phyloP scores from a whole-genome alignment of 2,888 invertebrate genomes.

The Dermolepida albohirtum region DNA sequence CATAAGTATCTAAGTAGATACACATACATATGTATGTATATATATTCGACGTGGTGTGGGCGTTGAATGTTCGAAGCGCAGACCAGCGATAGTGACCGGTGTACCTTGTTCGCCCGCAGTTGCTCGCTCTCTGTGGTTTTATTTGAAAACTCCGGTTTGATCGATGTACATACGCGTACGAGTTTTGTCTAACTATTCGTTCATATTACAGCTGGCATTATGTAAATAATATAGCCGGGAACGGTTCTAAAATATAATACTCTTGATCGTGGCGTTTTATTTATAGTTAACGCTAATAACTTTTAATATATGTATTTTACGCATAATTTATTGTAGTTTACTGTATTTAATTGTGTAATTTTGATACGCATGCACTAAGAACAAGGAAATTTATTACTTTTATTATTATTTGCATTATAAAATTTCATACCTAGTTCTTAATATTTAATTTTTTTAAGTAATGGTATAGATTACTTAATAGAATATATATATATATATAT shows the following conservation, averaged over 20 bases:
- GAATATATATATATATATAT: too few species aligned
- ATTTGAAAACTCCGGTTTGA: conserved; percentile 31
- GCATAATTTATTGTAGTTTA: conserved; percentile 14
- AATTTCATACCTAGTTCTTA: too few species aligned
- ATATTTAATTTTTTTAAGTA: too few species aligned
- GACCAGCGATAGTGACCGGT: not conserved
- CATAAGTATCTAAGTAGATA: too few species aligned
- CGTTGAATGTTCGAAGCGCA: not conserved
- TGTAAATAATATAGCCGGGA: conserved; percentile 23
- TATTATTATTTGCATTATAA: too few species aligned
- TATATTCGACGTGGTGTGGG: not conserved
- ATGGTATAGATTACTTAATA: too few species aligned
- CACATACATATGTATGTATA: not conserved
- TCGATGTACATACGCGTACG: conserved; percentile 29
- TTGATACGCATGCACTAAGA: too few species aligned
- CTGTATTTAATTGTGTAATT: not conserved
- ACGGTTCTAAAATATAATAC: conserved; percentile 15
- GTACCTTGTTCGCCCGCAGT: not conserved
- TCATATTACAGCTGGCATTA: conserved; percentile 11
- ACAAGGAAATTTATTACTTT: too few species aligned
- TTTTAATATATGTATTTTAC: conserved; percentile 16
- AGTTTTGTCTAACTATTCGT: conserved; percentile 30
- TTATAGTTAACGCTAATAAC: conserved; percentile 10
- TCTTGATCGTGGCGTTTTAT: conserved; percentile 13
- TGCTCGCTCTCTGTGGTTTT: not conserved